Percentiles rank a stretch among this genome's conserved stretches.
These are phyloP conservation scores for Peromyscus nudipes DNA, from an alignment of 2,797 vertebrate species.

Conservation along the genomic window DNA sequence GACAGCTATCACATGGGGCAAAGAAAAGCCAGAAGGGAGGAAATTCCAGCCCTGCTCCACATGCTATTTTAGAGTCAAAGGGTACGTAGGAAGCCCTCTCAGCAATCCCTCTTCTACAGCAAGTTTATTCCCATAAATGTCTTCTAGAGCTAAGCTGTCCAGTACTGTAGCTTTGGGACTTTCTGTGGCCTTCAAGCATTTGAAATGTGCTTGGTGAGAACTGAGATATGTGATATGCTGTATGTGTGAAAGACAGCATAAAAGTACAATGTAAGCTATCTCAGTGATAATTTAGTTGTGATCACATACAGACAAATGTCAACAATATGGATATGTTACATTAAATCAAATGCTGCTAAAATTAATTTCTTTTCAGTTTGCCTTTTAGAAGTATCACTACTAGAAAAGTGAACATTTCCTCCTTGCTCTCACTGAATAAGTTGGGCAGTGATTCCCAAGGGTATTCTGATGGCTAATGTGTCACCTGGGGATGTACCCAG, in stretches of 20 bases:
- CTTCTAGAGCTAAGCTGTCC: no score
- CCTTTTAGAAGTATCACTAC: neutral
- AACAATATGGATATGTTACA: neutral
- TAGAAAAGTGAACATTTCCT: neutral
- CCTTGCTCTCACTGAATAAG: neutral
- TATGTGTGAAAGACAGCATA: neutral
- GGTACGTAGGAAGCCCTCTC: neutral
- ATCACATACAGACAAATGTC: neutral
- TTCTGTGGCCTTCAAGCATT: neutral
- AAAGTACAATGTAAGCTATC: neutral
- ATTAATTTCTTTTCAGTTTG: conserved; percentile 11
- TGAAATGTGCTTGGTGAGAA: neutral
- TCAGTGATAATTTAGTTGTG: neutral
- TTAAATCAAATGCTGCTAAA: conserved; percentile 38
- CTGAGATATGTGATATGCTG: no score
- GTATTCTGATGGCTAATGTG: neutral
- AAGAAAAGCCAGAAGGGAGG: neutral
- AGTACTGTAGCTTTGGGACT: accelerated
- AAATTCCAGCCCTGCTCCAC: accelerated
- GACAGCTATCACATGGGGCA: neutral
- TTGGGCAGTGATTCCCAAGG: neutral
- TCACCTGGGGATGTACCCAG: neutral
- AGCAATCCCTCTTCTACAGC: neutral
- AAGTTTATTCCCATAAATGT: neutral
- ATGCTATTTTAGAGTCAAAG: neutral